Evolutionary conservation across 2,888 invertebrate genomes (phyloP).

Genomic region (Apantesis nais): DNA sequence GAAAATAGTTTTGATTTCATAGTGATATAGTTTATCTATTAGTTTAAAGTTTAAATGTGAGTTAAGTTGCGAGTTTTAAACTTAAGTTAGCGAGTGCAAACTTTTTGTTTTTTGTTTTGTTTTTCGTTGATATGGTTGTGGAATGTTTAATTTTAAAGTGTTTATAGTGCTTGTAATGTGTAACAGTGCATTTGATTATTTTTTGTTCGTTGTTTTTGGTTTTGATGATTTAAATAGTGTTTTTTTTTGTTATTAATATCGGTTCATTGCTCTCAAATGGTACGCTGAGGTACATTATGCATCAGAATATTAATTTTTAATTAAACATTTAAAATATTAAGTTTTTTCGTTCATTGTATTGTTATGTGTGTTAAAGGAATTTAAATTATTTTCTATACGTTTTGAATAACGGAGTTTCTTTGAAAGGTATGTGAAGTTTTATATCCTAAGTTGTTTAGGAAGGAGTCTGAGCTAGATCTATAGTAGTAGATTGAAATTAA

Average conservation of each 20-base stretch:
- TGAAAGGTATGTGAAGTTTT: constrained; percentile 4
- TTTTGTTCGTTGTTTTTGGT: not conserved
- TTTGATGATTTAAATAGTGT: not conserved
- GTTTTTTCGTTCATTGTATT: not conserved
- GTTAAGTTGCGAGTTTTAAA: constrained; percentile 44
- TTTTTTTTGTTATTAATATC: constrained; percentile 3
- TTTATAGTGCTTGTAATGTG: constrained; percentile 39
- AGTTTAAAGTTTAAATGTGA: constrained; percentile 29
- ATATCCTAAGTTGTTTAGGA: not conserved
- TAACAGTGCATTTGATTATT: constrained; percentile 27
- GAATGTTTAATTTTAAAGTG: constrained; percentile 60
- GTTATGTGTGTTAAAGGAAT: not conserved
- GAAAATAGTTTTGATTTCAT: constrained; percentile 25
- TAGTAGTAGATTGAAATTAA: not conserved
- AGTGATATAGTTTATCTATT: constrained; percentile 26
- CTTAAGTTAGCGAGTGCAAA: constrained; percentile 51
- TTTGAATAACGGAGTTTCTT: not conserved
- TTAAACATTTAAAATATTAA: not conserved
- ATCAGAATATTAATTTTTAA: not conserved
- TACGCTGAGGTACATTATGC: not conserved
- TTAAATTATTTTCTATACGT: not conserved
- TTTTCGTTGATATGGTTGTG: constrained; percentile 49
- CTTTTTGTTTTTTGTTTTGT: constrained; percentile 59
- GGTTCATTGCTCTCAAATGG: constrained; percentile 1
- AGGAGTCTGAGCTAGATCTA: not conserved